Evolutionary conservation across 2,113 vertebrate genomes (phyloP).

Genomic region (Poeciliopsis turrubarensis): DNA sequence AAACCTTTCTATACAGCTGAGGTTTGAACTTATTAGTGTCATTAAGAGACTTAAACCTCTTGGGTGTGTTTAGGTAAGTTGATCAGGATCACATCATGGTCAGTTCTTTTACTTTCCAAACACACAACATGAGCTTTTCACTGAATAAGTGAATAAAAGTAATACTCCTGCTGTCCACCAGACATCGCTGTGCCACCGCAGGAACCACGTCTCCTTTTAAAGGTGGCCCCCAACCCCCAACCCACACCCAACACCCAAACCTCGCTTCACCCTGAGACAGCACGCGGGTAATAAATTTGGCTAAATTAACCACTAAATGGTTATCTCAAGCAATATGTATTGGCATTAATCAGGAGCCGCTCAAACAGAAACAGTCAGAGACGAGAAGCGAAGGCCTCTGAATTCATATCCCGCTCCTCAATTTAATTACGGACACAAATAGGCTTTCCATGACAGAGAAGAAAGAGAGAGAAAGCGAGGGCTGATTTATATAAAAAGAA

Average conservation of each 20-base stretch:
- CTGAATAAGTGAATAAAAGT: not conserved
- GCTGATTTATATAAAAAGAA: slow-evolving; percentile 83
- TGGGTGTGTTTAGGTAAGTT: no score
- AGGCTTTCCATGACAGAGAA: slow-evolving; percentile 77
- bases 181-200: slow-evolving; percentile 86
- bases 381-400: slow-evolving; percentile 85
- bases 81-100: not conserved
- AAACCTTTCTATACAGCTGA: no score
- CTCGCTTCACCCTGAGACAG: slow-evolving; percentile 63
- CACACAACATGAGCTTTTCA: not conserved
- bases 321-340: slow-evolving; percentile 99
- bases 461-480: slow-evolving; percentile 54
- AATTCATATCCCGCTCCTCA: slow-evolving; percentile 90
- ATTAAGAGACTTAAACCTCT: no score
- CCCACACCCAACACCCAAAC: not conserved
- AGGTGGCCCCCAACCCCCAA: not conserved
- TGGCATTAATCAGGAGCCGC: slow-evolving; percentile 98
- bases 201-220: slow-evolving; percentile 12
- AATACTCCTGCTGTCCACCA: slow-evolving; percentile 71
- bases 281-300: slow-evolving; percentile 96
- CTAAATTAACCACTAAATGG: slow-evolving; percentile 99
- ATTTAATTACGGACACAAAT: slow-evolving; percentile 96
- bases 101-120: not conserved
- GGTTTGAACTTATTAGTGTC: no score
- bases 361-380: slow-evolving; percentile 92